These are phyloP conservation scores for Embidobia sp. DNA, from an alignment of 2,888 invertebrate genomes.

Conservation along the genomic window DNA sequence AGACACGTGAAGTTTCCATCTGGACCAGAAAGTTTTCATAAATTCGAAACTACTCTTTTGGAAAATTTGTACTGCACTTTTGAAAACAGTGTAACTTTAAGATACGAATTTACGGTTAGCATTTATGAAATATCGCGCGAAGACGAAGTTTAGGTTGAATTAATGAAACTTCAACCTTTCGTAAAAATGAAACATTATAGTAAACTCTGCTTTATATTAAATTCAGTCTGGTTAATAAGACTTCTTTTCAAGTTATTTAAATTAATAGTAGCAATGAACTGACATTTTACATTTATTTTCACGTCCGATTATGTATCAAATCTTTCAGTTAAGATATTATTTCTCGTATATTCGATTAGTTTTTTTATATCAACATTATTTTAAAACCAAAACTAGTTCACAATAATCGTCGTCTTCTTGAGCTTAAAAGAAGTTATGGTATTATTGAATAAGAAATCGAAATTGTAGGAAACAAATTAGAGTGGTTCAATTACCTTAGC, in stretches of 20 bases:
- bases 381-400: constrained; percentile 22
- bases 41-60: constrained; percentile 42
- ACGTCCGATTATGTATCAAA: no score
- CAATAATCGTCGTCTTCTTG: constrained; percentile 21
- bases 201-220: no score
- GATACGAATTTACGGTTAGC: not conserved
- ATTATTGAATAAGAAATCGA: not conserved
- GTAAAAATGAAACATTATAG: not conserved
- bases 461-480: constrained; percentile 3
- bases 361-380: constrained; percentile 32
- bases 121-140: constrained; percentile 7
- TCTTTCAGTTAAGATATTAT: no score
- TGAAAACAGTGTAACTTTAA: constrained; percentile 32
- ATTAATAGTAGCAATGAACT: no score
- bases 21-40: constrained; percentile 42
- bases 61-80: constrained; percentile 33
- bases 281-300: no score
- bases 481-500: constrained; percentile 14
- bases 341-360: constrained; percentile 20
- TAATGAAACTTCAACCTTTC: not conserved
- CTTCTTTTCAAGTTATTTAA: no score
- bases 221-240: no score
- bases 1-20: constrained; percentile 54
- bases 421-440: constrained; percentile 6
- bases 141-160: not conserved